A percentile compares a stretch with the other conserved stretches of the same genome.
These are phyloP conservation scores for Telenomus remus DNA, from an alignment of 1,140 invertebrate genomes.

Conservation along the genomic window DNA sequence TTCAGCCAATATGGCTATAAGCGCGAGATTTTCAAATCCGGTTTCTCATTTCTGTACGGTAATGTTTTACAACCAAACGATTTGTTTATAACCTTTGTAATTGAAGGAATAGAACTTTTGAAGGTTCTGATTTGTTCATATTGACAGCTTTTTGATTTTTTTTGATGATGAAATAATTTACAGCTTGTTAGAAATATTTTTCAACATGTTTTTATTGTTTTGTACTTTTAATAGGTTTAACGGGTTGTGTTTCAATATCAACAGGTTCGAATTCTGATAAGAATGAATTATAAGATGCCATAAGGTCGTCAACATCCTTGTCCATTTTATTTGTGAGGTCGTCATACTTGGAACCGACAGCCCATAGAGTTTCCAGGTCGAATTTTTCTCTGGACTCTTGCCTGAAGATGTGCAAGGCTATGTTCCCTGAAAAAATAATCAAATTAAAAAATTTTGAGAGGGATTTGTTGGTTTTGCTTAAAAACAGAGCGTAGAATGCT, in stretches of 20 bases:
- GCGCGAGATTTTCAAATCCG: slow-evolving; percentile 4
- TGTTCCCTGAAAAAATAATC: slow-evolving; percentile 81
- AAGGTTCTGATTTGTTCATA: too few relatives aligned
- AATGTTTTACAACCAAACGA: too few relatives aligned
- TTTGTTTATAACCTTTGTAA: too few relatives aligned
- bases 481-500: too few relatives aligned
- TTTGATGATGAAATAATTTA: too few relatives aligned
- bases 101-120: too few relatives aligned
- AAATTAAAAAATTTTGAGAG: too few relatives aligned
- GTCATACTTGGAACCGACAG: slow-evolving; percentile 88
- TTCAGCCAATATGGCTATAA: background rate
- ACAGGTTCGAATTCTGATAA: slow-evolving; percentile 79
- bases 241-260: too few relatives aligned
- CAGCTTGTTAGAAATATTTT: too few relatives aligned
- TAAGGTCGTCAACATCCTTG: slow-evolving; percentile 74
- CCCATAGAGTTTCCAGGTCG: slow-evolving; percentile 94
- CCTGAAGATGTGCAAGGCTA: slow-evolving; percentile 92
- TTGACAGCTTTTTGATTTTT: too few relatives aligned
- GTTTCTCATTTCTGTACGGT: background rate
- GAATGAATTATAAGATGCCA: slow-evolving; percentile 80
- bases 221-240: slow-evolving; percentile 59
- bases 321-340: slow-evolving; percentile 78
- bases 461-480: too few relatives aligned
- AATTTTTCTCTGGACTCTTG: slow-evolving; percentile 81
- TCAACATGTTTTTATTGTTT: slow-evolving; percentile 6